These are phyloP conservation scores for Zaprionus obscuricornis DNA, from an alignment of 2,888 invertebrate genomes.

Conservation along the genomic window DNA sequence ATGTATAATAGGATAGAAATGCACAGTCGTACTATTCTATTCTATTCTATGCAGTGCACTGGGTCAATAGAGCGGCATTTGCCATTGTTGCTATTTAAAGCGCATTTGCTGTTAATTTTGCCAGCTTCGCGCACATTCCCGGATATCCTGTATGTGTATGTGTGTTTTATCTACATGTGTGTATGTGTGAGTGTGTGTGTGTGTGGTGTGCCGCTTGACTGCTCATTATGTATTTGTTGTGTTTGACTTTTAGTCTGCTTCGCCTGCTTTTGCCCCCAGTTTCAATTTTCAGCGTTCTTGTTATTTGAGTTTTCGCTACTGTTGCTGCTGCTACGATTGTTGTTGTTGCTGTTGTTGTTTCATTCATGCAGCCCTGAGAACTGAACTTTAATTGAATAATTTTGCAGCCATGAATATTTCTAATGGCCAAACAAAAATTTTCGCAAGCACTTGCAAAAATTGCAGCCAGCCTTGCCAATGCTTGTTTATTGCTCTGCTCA, in stretches of 20 bases:
- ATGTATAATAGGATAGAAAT: too few relatives aligned
- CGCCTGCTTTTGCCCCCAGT: background rate
- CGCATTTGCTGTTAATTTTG: slow-evolving; percentile 77
- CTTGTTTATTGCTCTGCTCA: slow-evolving; percentile 20
- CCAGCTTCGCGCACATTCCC: slow-evolving; percentile 71
- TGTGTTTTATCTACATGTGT: slow-evolving; percentile 10
- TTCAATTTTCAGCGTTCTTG: background rate
- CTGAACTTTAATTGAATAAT: slow-evolving; percentile 77
- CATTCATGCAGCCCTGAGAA: background rate
- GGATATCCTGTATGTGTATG: slow-evolving; percentile 58
- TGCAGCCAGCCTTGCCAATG: slow-evolving; percentile 32
- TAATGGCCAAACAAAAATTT: slow-evolving; percentile 76
- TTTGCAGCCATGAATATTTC: slow-evolving; percentile 76
- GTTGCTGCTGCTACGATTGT: slow-evolving; percentile 14
- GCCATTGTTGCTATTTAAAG: slow-evolving; percentile 76
- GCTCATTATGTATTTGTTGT: slow-evolving; percentile 74
- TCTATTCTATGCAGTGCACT: slow-evolving; percentile 44
- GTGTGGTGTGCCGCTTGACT: slow-evolving; percentile 52
- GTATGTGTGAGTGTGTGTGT: slow-evolving; percentile 20
- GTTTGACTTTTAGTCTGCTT: slow-evolving; percentile 55
- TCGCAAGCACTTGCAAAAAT: slow-evolving; percentile 68
- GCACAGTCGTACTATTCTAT: too few relatives aligned
- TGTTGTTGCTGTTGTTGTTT: slow-evolving; percentile 24
- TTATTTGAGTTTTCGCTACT: slow-evolving; percentile 1
- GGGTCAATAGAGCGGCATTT: slow-evolving; percentile 72